These are phyloP conservation scores for Contarinia nasturtii DNA, from an alignment of 1,140 invertebrate genomes.

Conservation along the genomic window DNA sequence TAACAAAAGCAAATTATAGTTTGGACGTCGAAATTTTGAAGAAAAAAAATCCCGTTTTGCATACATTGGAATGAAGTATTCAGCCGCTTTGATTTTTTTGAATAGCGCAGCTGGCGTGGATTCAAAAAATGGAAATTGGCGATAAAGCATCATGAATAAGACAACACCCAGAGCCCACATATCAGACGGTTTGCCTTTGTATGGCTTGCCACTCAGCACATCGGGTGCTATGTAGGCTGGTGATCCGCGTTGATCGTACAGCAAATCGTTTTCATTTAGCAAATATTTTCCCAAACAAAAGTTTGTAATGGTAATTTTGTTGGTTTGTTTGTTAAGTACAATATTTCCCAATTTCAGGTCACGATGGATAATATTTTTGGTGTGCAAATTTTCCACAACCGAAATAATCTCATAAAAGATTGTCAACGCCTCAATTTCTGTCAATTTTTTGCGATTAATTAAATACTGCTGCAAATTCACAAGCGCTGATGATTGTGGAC, in stretches of 20 bases:
- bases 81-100: slow-evolving; percentile 50
- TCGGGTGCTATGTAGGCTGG: slow-evolving; percentile 74
- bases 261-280: slow-evolving; percentile 47
- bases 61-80: slow-evolving; percentile 44
- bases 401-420: slow-evolving; percentile 62
- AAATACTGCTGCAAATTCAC: slow-evolving; percentile 70
- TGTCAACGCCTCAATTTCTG: slow-evolving; percentile 52
- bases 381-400: slow-evolving; percentile 56
- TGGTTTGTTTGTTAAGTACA: slow-evolving; percentile 49
- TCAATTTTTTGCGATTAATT: slow-evolving; percentile 55
- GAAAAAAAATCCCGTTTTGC: slow-evolving; percentile 6
- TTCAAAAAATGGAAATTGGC: slow-evolving; percentile 76
- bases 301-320: slow-evolving; percentile 55
- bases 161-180: slow-evolving; percentile 77
- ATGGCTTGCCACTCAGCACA: slow-evolving; percentile 55
- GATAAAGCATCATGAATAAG: slow-evolving; percentile 68
- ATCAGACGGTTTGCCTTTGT: slow-evolving; percentile 61
- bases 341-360: slow-evolving; percentile 69
- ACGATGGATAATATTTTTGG: slow-evolving; percentile 65
- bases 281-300: slow-evolving; percentile 69
- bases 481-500: slow-evolving; percentile 40
- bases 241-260: slow-evolving; percentile 64
- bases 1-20: background rate
- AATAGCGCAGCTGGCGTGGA: slow-evolving; percentile 59
- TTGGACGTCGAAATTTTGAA: background rate